Base-by-base conservation (phyloP, 2,113 vertebrate genomes). In the Xiphorhynchus elegans region DNA sequence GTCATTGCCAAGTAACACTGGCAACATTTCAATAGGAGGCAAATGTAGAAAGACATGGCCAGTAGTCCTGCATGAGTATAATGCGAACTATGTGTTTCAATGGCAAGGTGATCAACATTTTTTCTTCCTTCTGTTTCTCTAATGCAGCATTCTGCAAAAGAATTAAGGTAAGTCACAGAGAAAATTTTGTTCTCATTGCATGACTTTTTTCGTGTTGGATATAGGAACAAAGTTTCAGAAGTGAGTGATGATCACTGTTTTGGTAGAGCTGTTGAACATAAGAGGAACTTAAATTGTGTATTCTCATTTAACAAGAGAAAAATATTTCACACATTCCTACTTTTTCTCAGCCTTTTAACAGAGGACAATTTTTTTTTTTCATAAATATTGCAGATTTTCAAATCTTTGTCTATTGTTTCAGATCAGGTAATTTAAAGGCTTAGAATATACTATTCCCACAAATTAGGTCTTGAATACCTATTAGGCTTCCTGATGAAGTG, bases 121-220 rank as follows among this genome's bases (percentile, higher is more conserved):
- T 93, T 90, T 97, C 88, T 96, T 93, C 60, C 95, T 96, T 96
- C 92, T 95, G 62, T 97, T 96, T 96, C 83, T 97, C 74, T 95
- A 97, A 97, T 73, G 96, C 96, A 95, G 96, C 96, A 68, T 76
- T 96, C 86, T 89, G 80, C 66, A 95, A 59, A 94, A 87, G 89
- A 90, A 39, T 69, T 72, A 46, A 95, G 96, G 96, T 97, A 97
- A 97, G 96, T 94, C 53, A 82, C 0, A 4, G 76, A 96, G 73
- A 89, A 96, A 95, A 91, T 87, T 86, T 66, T 64, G 52, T 89
- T 83, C 80, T 82, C 93, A 49, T 55, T 96, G 95, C 93, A 92
- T 95, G 95, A 79, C 21, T 93, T 92, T 39, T 83, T 82, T 92
- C 87, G 46, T 88, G 49, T 35, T 87, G 58, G 16, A 62, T 91